These are phyloP conservation scores for Montipora sp. DNA, from an alignment of 64 coral and sea anemone genomes.

Conservation along the genomic window DNA sequence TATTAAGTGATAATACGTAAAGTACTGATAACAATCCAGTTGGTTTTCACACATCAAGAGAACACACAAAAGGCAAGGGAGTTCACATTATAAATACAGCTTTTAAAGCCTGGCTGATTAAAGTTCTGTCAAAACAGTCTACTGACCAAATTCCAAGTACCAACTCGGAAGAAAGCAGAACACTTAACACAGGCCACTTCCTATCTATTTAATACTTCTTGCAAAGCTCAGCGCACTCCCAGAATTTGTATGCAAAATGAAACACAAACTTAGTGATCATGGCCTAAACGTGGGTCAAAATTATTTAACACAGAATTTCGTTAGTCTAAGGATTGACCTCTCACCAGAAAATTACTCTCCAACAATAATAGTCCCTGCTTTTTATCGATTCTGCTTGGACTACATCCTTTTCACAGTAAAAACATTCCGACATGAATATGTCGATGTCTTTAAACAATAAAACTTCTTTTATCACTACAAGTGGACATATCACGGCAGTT, in stretches of 20 bases:
- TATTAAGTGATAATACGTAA: conserved; percentile 1
- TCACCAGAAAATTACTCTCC: too few species aligned
- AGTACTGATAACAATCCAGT: background rate
- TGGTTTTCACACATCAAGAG: background rate
- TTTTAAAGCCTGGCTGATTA: background rate
- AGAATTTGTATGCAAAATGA: too few species aligned
- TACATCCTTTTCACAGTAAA: background rate
- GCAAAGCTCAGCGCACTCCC: background rate
- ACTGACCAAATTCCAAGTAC: background rate
- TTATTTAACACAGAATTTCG: too few species aligned
- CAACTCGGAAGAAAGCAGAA: background rate
- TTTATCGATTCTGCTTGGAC: background rate
- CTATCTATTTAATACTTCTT: background rate
- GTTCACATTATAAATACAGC: background rate
- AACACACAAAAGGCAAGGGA: background rate
- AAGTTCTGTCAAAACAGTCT: background rate
- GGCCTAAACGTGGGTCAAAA: background rate
- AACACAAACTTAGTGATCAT: background rate
- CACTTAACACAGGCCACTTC: background rate
- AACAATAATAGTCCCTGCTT: background rate
- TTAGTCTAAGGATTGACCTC: too few species aligned
- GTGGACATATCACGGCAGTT: background rate
- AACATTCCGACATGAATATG: background rate
- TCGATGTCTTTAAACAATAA: background rate
- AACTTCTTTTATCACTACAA: background rate